A percentile compares a stretch with the other conserved stretches of the same genome.
These are phyloP conservation scores for Nilaparvata lugens DNA, from an alignment of 1,140 invertebrate species.

Conservation along the genomic window DNA sequence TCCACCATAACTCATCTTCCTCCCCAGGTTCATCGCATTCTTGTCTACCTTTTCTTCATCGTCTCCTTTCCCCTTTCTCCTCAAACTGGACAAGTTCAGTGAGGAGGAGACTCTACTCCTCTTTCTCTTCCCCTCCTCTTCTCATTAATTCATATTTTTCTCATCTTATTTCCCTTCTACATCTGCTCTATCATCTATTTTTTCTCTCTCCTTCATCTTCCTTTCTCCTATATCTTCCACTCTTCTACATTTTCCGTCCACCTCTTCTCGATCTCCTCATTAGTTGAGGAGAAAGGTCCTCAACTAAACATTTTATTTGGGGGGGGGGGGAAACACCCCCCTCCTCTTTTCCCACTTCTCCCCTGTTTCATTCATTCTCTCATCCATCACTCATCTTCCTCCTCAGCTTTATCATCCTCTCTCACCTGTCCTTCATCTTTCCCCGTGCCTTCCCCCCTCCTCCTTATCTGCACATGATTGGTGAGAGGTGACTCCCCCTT, in stretches of 20 bases:
- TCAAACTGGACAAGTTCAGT: conserved; percentile 16
- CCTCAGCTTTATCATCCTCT: conserved; percentile 37
- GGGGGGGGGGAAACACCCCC: too few relatives aligned
- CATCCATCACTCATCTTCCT: too few relatives aligned
- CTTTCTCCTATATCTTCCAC: neutral
- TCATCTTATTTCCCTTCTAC: neutral
- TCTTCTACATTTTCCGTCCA: conserved; percentile 1
- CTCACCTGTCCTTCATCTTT: conserved; percentile 95
- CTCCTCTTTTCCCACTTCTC: too few relatives aligned
- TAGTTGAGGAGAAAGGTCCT: too few relatives aligned
- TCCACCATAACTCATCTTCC: conserved; percentile 45
- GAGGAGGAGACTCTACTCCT: conserved; percentile 17
- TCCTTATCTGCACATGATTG: too few relatives aligned
- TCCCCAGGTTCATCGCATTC: neutral
- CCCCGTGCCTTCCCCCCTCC: conserved; percentile 44
- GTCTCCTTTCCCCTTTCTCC: conserved; percentile 12
- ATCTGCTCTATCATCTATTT: neutral
- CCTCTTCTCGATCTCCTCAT: too few relatives aligned
- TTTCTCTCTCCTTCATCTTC: neutral
- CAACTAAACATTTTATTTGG: too few relatives aligned
- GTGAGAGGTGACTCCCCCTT: too few relatives aligned
- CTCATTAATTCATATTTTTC: too few relatives aligned
- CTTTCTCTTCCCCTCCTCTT: neutral
- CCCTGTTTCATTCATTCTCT: too few relatives aligned
- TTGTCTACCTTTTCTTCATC: conserved; percentile 9